These are phyloP conservation scores for Amblyornis subalaris DNA, from an alignment of 2,113 vertebrate genomes.

Conservation along the genomic window DNA sequence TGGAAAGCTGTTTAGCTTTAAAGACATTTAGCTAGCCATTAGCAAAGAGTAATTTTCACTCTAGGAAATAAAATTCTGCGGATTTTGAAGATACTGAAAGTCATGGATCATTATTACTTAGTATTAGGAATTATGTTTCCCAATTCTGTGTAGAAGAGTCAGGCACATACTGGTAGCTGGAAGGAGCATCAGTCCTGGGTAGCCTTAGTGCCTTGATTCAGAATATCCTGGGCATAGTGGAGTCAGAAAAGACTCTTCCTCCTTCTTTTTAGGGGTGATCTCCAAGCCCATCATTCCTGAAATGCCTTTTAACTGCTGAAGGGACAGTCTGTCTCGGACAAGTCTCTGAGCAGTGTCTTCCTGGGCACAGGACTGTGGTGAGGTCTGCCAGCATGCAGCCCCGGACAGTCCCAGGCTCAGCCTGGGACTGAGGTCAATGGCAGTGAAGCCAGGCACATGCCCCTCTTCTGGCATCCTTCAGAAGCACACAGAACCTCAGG, in stretches of 20 bases:
- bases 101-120: background rate
- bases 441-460: accelerated
- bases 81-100: background rate
- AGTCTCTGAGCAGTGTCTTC: background rate
- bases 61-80: background rate
- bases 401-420: background rate
- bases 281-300: background rate
- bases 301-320: background rate
- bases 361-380: background rate
- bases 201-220: background rate
- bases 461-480: background rate
- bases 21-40: background rate
- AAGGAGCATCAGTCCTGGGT: background rate
- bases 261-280: background rate
- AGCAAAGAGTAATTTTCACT: background rate
- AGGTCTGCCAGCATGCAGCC: background rate
- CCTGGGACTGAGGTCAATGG: accelerated
- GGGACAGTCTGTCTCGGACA: background rate
- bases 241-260: background rate
- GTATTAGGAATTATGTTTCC: background rate
- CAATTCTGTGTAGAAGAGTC: background rate
- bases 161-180: background rate
- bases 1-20: background rate
- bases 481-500: background rate
- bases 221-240: background rate